Base-by-base conservation (phyloP, 2,888 invertebrate genomes). In the Nomada fabriciana region DNA sequence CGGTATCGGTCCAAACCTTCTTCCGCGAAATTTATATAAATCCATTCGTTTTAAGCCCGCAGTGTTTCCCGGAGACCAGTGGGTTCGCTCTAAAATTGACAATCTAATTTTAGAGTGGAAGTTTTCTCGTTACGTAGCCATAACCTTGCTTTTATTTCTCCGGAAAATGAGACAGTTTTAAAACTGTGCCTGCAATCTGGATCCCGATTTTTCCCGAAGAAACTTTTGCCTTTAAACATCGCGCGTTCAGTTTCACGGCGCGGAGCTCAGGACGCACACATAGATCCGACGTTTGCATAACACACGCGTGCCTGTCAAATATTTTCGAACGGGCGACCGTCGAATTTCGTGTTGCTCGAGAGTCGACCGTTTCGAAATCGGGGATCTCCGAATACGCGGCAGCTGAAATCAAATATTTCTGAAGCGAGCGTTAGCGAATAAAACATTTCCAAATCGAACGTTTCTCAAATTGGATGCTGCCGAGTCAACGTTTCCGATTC, bases 101-200 rank as follows among this genome's bases (percentile, higher is more conserved):
- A 29, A 64, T 69, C 63, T 64, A 69, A 79, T 79, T 64, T 69
- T 23, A 20, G 10, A 25, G 57, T 13, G 23, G 42, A 79, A 76
- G 57, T 76, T 79, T 76, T 23, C 78, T 68, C 68, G 76, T 78
- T 78, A 78, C 55, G 10, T 18, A 10, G 47, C n/a, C 61, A 67
- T 67, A 60, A 74, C 25, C 63, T 18, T 11, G 50, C 23, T 68
- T 76, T 64, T 64, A 64, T 69, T 69, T 57, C 43, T 23, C 50
- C 7, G 18, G n/a, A 3, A 43, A 67, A 50, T 7, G 47, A n/a
- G 75, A 63, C 53, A 57, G 64, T 52, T 72, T 72, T 52, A 43
- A 75, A 75, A 47, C 75, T 69, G 13, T 43, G 47, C 50, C 52
- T 42, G 72, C 7, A 20, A 43, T 50, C 18, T 43, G 0, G 47